These are phyloP conservation scores for Thomomys bottae DNA, from an alignment of 2,113 vertebrate species.

Conservation along the genomic window DNA sequence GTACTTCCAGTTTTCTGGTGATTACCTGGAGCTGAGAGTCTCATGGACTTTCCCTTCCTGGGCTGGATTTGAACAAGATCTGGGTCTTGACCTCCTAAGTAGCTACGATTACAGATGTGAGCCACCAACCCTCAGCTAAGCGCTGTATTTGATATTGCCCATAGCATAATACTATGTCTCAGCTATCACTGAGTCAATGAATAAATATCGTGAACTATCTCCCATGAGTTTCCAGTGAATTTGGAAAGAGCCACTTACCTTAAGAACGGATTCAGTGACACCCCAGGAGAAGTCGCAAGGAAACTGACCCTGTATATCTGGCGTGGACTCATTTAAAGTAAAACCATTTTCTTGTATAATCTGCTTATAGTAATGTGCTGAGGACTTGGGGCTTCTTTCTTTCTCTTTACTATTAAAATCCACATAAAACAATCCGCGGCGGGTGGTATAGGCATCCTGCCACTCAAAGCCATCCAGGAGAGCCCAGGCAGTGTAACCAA, in stretches of 20 bases:
- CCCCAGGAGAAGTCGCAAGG: slow-evolving; percentile 97
- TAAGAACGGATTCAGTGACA: slow-evolving; percentile 92
- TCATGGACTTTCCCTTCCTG: too few species aligned
- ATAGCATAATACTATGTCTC: not conserved
- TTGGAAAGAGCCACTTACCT: slow-evolving; percentile 85
- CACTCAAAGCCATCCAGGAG: slow-evolving; percentile 97
- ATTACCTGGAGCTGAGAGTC: too few species aligned
- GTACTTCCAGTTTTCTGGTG: too few species aligned
- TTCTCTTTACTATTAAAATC: slow-evolving; percentile 89
- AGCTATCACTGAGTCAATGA: not conserved
- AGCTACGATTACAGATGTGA: too few species aligned
- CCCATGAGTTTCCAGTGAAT: not conserved
- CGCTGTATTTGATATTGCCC: not conserved
- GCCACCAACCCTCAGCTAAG: too few species aligned
- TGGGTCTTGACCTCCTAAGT: too few species aligned
- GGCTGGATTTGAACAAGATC: too few species aligned
- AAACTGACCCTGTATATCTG: slow-evolving; percentile 86
- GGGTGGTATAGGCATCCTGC: slow-evolving; percentile 90
- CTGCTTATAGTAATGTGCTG: slow-evolving; percentile 91
- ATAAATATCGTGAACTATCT: not conserved
- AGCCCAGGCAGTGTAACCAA: slow-evolving; percentile 96
- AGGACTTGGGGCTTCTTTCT: slow-evolving; percentile 92
- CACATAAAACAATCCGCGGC: slow-evolving; percentile 94
- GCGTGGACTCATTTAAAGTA: slow-evolving; percentile 79
- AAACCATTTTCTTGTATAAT: slow-evolving; percentile 92